These are phyloP conservation scores for Centroberyx gerrardi DNA, from an alignment of 2,797 vertebrate genomes.

Conservation along the genomic window DNA sequence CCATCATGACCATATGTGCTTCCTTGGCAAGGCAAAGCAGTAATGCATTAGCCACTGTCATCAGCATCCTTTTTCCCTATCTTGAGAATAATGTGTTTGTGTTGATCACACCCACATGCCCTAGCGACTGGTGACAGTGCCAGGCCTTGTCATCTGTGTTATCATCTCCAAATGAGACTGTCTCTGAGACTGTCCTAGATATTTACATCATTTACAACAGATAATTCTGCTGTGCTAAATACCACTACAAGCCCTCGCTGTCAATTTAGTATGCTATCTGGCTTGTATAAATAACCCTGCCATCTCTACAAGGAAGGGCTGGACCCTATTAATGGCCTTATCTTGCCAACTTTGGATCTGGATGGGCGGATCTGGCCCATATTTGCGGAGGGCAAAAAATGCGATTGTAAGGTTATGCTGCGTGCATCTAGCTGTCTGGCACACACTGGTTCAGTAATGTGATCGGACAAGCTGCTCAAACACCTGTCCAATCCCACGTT, in stretches of 20 bases:
- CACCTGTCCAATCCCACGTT: slow-evolving; percentile 85
- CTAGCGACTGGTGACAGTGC: slow-evolving; percentile 84
- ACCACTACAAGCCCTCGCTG: slow-evolving; percentile 72
- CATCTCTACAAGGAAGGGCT: slow-evolving; percentile 71
- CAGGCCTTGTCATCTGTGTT: slow-evolving; percentile 84
- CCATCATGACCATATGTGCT: slow-evolving; percentile 74
- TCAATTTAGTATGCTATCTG: slow-evolving; percentile 83
- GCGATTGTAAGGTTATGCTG: slow-evolving; percentile 90
- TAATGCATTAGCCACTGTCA: slow-evolving; percentile 77
- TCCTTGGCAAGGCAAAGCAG: slow-evolving; percentile 70
- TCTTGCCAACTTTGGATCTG: slow-evolving; percentile 77
- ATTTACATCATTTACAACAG: slow-evolving; percentile 81
- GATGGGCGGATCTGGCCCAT: slow-evolving; percentile 76
- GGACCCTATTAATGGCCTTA: slow-evolving; percentile 78
- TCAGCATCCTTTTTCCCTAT: slow-evolving; percentile 73
- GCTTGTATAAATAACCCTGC: slow-evolving; percentile 63
- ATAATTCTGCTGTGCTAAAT: slow-evolving; percentile 78
- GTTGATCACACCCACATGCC: slow-evolving; percentile 85
- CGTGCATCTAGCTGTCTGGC: slow-evolving; percentile 86
- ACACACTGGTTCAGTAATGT: slow-evolving; percentile 87
- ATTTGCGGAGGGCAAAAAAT: slow-evolving; percentile 82
- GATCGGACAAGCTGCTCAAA: slow-evolving; percentile 87
- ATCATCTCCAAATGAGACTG: slow-evolving; percentile 80
- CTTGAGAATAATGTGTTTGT: slow-evolving; percentile 84
- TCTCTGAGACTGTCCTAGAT: slow-evolving; percentile 75